A percentile compares a stretch with the other conserved stretches of the same genome.
Conservation (phyloP, 2,888 invertebrate species). For the Salpingus planirostris region DNA sequence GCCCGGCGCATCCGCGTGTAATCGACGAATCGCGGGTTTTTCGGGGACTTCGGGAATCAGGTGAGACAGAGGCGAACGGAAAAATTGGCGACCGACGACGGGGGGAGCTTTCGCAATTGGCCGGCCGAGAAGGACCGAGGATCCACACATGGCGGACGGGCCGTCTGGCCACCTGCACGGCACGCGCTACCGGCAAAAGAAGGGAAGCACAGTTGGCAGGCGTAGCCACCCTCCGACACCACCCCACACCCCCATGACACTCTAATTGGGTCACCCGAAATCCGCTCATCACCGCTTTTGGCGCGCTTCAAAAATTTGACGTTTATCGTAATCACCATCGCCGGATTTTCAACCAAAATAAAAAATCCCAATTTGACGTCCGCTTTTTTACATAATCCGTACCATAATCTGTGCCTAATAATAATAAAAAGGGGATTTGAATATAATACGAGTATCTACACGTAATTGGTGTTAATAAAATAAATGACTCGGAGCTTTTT, state of each 20-base stretch:
- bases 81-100: too few species aligned
- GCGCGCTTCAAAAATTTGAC: too few species aligned
- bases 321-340: too few species aligned
- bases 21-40: too few species aligned
- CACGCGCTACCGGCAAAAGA: conserved; percentile 15
- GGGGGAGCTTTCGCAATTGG: conserved; percentile 1
- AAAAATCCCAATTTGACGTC: too few species aligned
- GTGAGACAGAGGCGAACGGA: too few species aligned
- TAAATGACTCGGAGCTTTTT: conserved; percentile 25
- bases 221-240: conserved; percentile 16
- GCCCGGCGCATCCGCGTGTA: too few species aligned
- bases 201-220: conserved; percentile 17
- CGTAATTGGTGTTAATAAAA: conserved; percentile 18
- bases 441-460: conserved; percentile 10
- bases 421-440: conserved; percentile 14
- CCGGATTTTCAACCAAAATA: too few species aligned
- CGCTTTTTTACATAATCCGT: too few species aligned
- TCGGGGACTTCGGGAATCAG: too few species aligned
- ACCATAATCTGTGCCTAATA: too few species aligned
- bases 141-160: conserved; percentile 12
- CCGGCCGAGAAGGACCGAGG: not conserved
- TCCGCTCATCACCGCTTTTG: conserved; percentile 9
- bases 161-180: conserved; percentile 17
- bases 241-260: too few species aligned
- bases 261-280: conserved; percentile 16